Percentiles rank a stretch among this genome's conserved stretches.
phyloP scores from a whole-genome alignment of 2,113 vertebrate species.

The Oncorhynchus tshawytscha region DNA sequence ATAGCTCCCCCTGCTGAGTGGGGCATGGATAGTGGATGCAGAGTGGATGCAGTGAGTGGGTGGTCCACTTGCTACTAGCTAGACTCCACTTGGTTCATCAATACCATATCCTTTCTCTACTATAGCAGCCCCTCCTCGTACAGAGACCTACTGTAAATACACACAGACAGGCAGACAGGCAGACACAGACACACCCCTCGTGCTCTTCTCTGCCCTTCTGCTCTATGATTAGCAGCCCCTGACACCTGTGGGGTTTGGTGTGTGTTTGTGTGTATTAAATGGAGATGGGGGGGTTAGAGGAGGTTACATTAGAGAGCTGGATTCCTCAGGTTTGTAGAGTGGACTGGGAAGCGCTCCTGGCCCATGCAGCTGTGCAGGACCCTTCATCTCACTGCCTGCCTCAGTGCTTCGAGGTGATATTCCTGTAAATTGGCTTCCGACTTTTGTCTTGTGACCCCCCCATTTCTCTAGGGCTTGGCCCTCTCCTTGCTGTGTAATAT shows the following conservation, averaged over 20 bases:
- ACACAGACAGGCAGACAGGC: background rate
- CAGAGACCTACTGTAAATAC: background rate
- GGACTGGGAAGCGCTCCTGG: background rate
- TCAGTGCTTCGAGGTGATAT: constrained; percentile 23
- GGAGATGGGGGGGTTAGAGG: constrained; percentile 1
- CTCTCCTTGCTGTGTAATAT: constrained; percentile 34
- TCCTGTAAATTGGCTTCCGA: constrained; percentile 23
- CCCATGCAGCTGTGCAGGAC: constrained; percentile 19
- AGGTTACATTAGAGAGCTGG: background rate
- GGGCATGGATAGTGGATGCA: background rate
- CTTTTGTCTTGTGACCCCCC: background rate
- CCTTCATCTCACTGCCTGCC: constrained; percentile 4
- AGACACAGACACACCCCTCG: background rate
- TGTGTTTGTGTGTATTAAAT: background rate
- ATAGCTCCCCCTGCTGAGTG: constrained; percentile 17
- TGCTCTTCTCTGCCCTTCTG: constrained; percentile 1
- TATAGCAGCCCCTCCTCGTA: background rate
- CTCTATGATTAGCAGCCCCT: constrained; percentile 32
- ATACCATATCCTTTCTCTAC: constrained; percentile 4
- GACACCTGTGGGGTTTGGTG: constrained; percentile 25
- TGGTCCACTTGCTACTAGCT: background rate
- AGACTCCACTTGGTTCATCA: background rate
- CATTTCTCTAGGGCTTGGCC: constrained; percentile 21
- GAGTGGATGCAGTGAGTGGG: background rate
- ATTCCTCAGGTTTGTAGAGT: constrained; percentile 16